These are phyloP conservation scores for Phylloscopus trochiloides DNA, from an alignment of 2,113 vertebrate genomes.

Conservation along the genomic window DNA sequence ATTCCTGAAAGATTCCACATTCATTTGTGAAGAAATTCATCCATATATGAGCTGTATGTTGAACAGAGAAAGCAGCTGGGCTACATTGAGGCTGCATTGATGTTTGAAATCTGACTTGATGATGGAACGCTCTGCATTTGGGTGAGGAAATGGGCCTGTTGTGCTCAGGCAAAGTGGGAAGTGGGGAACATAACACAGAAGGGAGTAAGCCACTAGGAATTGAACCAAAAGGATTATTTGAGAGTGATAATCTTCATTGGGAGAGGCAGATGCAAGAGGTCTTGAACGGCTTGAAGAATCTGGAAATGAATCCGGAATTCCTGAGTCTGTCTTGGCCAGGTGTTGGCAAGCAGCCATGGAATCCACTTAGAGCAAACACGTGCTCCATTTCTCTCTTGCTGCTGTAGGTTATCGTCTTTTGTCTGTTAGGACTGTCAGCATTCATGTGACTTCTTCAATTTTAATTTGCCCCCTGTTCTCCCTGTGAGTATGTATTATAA, in stretches of 20 bases:
- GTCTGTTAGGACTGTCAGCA: not conserved
- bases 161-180: not conserved
- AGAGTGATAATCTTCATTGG: not conserved
- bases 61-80: not conserved
- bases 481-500: not conserved
- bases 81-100: not conserved
- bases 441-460: not conserved
- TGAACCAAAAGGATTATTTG: not conserved
- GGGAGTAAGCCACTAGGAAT: not conserved
- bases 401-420: not conserved
- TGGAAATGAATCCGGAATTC: not conserved
- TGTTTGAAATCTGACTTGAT: not conserved
- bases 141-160: not conserved
- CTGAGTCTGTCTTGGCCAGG: not conserved
- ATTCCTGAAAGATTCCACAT: not conserved
- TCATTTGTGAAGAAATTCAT: fast-evolving
- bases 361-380: not conserved
- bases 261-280: not conserved
- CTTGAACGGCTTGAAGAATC: not conserved
- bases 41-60: not conserved
- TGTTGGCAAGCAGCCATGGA: not conserved
- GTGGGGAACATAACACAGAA: not conserved
- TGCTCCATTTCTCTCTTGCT: not conserved
- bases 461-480: not conserved
- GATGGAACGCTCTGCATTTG: not conserved